phyloP scores from a whole-genome alignment of 2,797 vertebrate species.

The Xiphorhynchus erythropygius region DNA sequence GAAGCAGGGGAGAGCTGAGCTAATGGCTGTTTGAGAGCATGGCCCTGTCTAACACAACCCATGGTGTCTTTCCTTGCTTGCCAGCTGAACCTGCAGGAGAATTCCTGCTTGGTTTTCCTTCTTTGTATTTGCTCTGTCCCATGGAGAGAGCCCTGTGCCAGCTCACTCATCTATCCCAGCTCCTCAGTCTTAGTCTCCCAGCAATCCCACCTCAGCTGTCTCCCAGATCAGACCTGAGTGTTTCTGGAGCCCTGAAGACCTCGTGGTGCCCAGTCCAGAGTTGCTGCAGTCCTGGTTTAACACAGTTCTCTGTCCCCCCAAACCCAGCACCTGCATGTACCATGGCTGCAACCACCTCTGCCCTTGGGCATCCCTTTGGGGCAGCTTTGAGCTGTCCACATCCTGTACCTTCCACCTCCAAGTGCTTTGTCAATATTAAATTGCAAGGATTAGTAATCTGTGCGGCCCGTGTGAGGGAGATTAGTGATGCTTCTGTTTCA shows the following conservation, averaged over 20 bases:
- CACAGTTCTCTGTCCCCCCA: accelerated
- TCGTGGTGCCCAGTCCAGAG: too few species aligned
- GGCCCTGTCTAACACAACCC: background rate
- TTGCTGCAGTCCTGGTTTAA: background rate
- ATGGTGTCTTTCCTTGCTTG: background rate
- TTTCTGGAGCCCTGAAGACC: background rate
- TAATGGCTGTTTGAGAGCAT: accelerated
- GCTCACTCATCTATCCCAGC: background rate
- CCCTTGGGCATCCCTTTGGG: background rate
- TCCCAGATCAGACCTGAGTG: background rate
- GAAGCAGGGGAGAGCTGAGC: background rate
- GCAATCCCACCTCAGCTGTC: background rate
- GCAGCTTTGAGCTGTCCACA: background rate
- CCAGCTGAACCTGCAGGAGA: background rate
- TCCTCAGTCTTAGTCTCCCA: background rate
- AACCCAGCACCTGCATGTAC: background rate
- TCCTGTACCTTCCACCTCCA: background rate
- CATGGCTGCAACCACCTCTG: background rate
- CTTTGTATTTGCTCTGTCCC: background rate
- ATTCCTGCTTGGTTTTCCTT: background rate
- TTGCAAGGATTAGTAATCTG: background rate
- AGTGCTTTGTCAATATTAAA: background rate
- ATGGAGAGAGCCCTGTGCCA: background rate
- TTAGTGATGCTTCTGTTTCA: background rate
- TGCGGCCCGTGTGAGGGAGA: background rate